Conservation (phyloP, 2,113 vertebrate genomes). For the Myotis brandtii region DNA sequence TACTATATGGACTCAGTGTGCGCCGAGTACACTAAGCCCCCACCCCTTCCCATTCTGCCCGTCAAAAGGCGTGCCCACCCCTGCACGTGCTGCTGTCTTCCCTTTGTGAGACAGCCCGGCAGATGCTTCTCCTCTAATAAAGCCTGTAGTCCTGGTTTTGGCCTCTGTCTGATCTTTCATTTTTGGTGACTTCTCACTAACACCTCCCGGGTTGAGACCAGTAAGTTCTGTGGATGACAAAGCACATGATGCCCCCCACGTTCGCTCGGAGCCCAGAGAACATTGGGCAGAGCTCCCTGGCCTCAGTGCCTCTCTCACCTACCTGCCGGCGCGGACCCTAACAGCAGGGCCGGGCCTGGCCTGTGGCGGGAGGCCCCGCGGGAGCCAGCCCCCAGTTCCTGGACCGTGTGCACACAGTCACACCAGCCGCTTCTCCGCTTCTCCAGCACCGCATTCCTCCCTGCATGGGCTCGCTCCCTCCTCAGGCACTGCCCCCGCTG, state of each 20-base stretch:
- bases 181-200: no score
- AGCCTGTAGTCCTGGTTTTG: no score
- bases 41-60: no score
- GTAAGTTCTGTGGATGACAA: neutral
- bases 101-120: no score
- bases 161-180: no score
- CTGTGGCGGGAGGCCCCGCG: neutral
- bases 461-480: rapidly evolving
- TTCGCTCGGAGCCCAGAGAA: neutral
- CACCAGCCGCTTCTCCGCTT: neutral
- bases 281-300: neutral
- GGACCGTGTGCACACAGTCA: no score
- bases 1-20: no score
- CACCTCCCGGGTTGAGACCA: neutral
- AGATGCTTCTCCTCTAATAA: no score
- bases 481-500: neutral
- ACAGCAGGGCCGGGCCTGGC: neutral
- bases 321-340: rapidly evolving
- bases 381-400: neutral
- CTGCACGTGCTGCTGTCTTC: no score
- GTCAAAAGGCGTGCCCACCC: no score
- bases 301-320: neutral
- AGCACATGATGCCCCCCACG: neutral
- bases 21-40: no score
- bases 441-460: neutral